Evolutionary conservation across 2,888 invertebrate genomes (phyloP).

Genomic region (Cacoxenus indagator): DNA sequence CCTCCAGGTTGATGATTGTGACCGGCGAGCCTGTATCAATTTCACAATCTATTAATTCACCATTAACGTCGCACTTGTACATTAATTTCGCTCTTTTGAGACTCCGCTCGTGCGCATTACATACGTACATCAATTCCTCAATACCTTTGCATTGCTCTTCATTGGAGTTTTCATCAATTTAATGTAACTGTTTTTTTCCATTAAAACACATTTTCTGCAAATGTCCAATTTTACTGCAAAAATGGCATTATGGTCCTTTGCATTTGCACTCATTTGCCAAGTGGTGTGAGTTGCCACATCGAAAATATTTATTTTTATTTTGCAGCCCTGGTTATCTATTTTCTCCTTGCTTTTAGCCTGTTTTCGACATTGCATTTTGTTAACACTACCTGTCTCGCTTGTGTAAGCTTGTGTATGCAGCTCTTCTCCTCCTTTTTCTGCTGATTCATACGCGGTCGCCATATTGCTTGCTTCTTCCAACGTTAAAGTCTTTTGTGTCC

Average conservation of each 20-base stretch:
- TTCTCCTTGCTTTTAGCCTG: not conserved
- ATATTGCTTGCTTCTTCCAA: constrained; percentile 14
- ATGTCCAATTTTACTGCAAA: constrained; percentile 27
- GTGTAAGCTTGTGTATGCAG: constrained; percentile 11
- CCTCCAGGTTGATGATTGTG: constrained; percentile 22
- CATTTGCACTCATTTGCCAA: constrained; percentile 26
- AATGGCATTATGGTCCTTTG: constrained; percentile 27
- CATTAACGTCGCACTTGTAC: constrained; percentile 24
- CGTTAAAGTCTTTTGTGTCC: not conserved
- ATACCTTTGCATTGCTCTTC: constrained; percentile 25
- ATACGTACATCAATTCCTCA: constrained; percentile 20
- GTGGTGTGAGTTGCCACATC: constrained; percentile 25
- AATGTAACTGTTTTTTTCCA: constrained; percentile 23
- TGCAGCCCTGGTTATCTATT: not conserved
- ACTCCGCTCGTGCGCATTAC: constrained; percentile 12
- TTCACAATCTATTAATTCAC: constrained; percentile 25
- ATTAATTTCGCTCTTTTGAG: constrained; percentile 22
- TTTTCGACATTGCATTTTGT: not conserved
- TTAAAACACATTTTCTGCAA: constrained; percentile 30
- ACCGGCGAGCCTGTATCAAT: constrained; percentile 29
- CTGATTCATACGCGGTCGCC: constrained; percentile 1
- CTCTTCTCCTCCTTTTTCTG: not conserved
- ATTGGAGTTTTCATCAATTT: constrained; percentile 29
- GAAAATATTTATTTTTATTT: constrained; percentile 27
- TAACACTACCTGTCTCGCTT: not conserved